These are phyloP conservation scores for Chroicocephalus ridibundus DNA, from an alignment of 2,113 vertebrate species.

Conservation along the genomic window DNA sequence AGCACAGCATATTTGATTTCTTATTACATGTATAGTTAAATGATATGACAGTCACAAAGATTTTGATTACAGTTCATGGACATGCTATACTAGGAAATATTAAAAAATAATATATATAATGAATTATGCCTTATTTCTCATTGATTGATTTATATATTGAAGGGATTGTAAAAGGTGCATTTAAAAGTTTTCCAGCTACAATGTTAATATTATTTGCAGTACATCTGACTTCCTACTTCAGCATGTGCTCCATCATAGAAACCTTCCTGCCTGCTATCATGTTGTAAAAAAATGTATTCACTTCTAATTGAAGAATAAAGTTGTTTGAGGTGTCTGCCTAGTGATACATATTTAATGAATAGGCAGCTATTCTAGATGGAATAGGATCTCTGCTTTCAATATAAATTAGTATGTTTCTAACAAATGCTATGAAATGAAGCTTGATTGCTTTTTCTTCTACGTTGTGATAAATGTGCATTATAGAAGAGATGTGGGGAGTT, in stretches of 20 bases:
- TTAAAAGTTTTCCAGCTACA: not conserved
- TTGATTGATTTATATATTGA: not conserved
- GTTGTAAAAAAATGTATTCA: not conserved
- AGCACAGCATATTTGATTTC: not conserved
- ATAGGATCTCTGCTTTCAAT: not conserved
- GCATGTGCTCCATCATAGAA: not conserved
- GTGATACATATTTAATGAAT: constrained; percentile 19
- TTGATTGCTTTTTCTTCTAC: constrained; percentile 13
- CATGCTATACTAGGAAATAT: not conserved
- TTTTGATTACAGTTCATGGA: not conserved
- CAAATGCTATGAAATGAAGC: not conserved
- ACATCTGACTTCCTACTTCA: not conserved
- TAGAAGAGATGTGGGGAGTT: not conserved
- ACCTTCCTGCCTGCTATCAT: not conserved
- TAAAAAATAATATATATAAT: not conserved
- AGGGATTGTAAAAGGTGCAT: not conserved
- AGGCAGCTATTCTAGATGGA: not conserved
- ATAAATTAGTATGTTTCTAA: constrained; percentile 34
- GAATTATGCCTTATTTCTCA: not conserved
- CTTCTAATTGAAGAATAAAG: constrained; percentile 15
- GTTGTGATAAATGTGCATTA: not conserved
- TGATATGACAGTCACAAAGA: not conserved
- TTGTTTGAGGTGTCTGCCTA: not conserved
- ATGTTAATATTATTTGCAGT: not conserved
- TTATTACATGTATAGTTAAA: not conserved